Conservation (phyloP, 2,113 vertebrate genomes). For the Grammomys surdaster region DNA sequence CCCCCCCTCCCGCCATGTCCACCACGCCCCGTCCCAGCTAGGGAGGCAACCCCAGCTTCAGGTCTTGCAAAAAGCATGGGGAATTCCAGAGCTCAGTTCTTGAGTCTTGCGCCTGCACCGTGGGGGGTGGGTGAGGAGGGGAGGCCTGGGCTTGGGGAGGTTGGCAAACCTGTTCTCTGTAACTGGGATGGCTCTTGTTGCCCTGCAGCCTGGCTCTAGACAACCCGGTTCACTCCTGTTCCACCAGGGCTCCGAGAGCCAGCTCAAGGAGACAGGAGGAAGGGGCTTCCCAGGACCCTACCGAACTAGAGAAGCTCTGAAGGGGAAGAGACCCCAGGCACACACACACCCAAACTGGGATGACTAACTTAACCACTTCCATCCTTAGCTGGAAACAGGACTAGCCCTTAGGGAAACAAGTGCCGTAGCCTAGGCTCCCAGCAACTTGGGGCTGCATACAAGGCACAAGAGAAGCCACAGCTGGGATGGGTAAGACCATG, state of each 20-base stretch:
- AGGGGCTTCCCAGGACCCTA: conserved; percentile 31
- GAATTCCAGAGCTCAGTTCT: conserved; percentile 62
- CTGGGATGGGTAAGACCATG: background rate
- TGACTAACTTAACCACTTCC: background rate
- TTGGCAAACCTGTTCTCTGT: conserved; percentile 80
- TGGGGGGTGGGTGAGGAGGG: conserved; percentile 26
- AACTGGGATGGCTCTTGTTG: conserved; percentile 47
- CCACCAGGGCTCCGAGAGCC: background rate
- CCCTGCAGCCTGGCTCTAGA: conserved; percentile 33
- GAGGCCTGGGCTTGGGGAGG: conserved; percentile 42
- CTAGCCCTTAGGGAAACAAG: background rate
- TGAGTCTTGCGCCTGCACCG: background rate
- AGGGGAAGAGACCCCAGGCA: background rate
- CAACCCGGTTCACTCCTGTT: conserved; percentile 57
- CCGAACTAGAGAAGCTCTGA: background rate
- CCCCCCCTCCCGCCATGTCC: background rate
- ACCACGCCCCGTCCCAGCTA: background rate
- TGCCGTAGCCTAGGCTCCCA: background rate
- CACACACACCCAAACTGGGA: background rate
- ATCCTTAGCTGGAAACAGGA: background rate
- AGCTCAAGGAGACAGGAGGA: background rate
- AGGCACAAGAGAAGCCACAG: background rate
- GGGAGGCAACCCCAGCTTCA: conserved; percentile 18
- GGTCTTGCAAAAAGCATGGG: conserved; percentile 2
- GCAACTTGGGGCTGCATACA: background rate